Evolutionary conservation across 2,797 vertebrate genomes (phyloP).

Genomic region (Aeoliscus strigatus): DNA sequence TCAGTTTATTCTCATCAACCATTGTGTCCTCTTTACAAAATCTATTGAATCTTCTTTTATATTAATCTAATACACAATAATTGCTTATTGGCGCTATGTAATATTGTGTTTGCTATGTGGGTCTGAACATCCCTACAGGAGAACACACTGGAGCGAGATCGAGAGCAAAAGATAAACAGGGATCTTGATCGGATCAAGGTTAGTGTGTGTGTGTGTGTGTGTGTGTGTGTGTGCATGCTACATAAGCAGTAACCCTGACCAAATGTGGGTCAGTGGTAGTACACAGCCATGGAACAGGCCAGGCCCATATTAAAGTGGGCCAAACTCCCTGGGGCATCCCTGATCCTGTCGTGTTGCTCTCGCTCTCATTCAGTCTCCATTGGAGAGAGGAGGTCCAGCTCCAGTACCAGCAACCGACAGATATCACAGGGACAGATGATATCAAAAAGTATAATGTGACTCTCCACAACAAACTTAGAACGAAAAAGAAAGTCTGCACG

Average conservation of each 20-base stretch:
- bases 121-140: slow-evolving; percentile 8
- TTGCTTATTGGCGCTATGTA: slow-evolving; percentile 20
- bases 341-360: slow-evolving; percentile 43
- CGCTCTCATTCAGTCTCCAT: slow-evolving; percentile 2
- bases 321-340: slow-evolving; percentile 60
- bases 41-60: no score
- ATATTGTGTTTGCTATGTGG: slow-evolving; percentile 33
- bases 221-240: slow-evolving; percentile 12
- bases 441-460: no score
- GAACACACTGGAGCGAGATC: slow-evolving; percentile 22
- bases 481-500: no score
- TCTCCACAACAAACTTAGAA: no score
- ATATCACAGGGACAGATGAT: background rate
- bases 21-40: background rate
- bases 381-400: slow-evolving; percentile 14
- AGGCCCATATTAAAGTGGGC: slow-evolving; percentile 67
- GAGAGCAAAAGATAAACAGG: slow-evolving; percentile 15
- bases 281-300: slow-evolving; percentile 53
- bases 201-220: slow-evolving; percentile 10
- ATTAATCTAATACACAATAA: no score
- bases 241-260: slow-evolving; percentile 27
- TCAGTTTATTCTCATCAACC: background rate
- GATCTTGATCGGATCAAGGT: slow-evolving; percentile 35
- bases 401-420: slow-evolving; percentile 5
- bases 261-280: slow-evolving; percentile 69